Percentiles rank a stretch among this genome's conserved stretches.
Evolutionary conservation across 2,113 vertebrate genomes (phyloP).

Genomic region (Onychorhynchus coronatus): DNA sequence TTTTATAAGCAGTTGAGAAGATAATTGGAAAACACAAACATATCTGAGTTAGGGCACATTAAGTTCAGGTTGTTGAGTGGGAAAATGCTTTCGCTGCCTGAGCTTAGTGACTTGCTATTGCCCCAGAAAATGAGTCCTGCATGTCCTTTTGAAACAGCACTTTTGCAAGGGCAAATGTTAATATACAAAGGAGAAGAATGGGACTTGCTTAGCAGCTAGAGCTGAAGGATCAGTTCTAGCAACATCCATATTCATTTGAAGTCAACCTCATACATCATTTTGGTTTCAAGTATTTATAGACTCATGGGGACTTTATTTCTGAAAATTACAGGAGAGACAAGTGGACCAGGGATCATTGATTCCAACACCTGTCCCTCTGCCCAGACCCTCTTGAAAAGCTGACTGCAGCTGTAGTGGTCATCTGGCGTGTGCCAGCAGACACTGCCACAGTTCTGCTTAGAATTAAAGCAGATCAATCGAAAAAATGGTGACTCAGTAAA

Average conservation of each 20-base stretch:
- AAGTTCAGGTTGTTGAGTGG: background rate
- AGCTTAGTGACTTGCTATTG: background rate
- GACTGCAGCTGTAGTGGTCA: background rate
- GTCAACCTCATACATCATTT: background rate
- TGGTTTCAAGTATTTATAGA: background rate
- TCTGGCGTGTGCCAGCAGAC: background rate
- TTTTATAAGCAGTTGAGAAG: background rate
- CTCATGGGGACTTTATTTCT: background rate
- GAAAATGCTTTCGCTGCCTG: background rate
- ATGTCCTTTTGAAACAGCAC: background rate
- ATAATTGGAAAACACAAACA: background rate
- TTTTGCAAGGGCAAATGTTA: background rate
- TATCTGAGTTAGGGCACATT: background rate
- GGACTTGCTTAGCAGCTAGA: background rate
- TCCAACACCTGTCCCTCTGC: background rate
- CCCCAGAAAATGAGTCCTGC: background rate
- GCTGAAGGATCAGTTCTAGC: background rate
- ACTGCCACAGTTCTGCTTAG: background rate
- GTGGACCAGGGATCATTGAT: background rate
- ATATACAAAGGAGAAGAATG: background rate
- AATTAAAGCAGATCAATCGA: background rate
- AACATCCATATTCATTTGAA: background rate
- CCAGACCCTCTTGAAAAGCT: background rate
- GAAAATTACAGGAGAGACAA: background rate
- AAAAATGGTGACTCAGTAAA: background rate